Evolutionary conservation across 2,888 invertebrate species (phyloP).

Genomic region (Ophion costatus): DNA sequence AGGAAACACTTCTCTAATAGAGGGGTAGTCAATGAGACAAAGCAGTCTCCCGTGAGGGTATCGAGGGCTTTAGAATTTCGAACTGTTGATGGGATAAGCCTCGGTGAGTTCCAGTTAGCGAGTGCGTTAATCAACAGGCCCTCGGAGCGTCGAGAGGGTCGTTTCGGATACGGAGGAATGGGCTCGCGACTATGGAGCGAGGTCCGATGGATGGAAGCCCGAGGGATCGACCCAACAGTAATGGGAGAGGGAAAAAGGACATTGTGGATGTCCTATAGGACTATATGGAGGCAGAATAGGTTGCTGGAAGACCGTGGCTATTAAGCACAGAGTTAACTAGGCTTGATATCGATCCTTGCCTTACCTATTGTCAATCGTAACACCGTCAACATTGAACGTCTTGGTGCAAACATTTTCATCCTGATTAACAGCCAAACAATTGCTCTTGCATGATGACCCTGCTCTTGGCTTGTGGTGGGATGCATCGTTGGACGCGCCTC

Average conservation of each 20-base stretch:
- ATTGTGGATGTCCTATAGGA: background rate
- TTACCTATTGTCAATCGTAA: constrained; percentile 29
- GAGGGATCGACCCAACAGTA: constrained; percentile 33
- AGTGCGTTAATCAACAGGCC: constrained; percentile 61
- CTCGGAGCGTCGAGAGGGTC: constrained; percentile 52
- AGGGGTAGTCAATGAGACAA: constrained; percentile 19
- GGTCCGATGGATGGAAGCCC: constrained; percentile 45
- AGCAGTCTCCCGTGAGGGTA: constrained; percentile 27
- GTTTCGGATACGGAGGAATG: constrained; percentile 44
- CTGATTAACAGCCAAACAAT: background rate
- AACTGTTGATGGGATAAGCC: constrained; percentile 50
- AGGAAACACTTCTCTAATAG: constrained; percentile 8
- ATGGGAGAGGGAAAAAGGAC: constrained; percentile 1
- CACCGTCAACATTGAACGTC: background rate
- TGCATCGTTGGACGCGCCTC: too few species aligned
- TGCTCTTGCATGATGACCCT: background rate
- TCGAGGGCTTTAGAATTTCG: constrained; percentile 42
- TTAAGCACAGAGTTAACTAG: constrained; percentile 23
- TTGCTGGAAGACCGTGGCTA: constrained; percentile 28
- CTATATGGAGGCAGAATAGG: background rate
- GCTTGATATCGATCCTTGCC: constrained; percentile 27
- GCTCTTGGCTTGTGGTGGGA: too few species aligned
- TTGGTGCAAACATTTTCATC: background rate
- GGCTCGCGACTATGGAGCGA: constrained; percentile 34
- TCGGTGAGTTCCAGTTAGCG: constrained; percentile 46